Percentiles rank a stretch among this genome's conserved stretches.
Conservation (phyloP, 2,888 invertebrate species). For the Xanthostigma xanthostigma region DNA sequence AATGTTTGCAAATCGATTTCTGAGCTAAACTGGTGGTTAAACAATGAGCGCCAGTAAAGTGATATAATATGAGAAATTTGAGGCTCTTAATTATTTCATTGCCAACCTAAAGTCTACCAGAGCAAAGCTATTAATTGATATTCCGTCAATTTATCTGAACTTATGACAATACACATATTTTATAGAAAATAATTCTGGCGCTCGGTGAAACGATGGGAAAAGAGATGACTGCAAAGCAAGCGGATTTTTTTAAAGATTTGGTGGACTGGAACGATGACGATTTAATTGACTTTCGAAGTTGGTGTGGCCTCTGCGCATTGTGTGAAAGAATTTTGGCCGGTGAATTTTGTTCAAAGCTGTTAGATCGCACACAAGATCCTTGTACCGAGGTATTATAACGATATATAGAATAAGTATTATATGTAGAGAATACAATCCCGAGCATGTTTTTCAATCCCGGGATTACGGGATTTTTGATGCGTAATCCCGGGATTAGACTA, state of each 20-base stretch:
- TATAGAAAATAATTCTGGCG: constrained; percentile 38
- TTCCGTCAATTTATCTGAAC: background rate
- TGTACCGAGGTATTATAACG: constrained; percentile 2
- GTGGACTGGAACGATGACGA: constrained; percentile 38
- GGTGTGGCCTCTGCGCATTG: constrained; percentile 66
- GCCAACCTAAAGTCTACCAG: too few relatives aligned
- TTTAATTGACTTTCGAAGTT: constrained; percentile 51
- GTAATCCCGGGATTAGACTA: too few relatives aligned
- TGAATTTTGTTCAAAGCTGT: constrained; percentile 28
- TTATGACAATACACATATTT: background rate
- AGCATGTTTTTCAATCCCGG: too few relatives aligned
- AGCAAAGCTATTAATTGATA: too few relatives aligned
- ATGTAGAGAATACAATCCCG: too few relatives aligned
- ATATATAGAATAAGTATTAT: constrained; percentile 1
- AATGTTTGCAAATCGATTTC: too few relatives aligned
- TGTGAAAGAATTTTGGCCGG: constrained; percentile 55
- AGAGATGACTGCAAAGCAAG: constrained; percentile 35
- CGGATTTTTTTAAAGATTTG: constrained; percentile 29
- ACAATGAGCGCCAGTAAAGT: too few relatives aligned
- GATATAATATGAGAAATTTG: too few relatives aligned
- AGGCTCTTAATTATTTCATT: too few relatives aligned
- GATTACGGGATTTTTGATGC: too few relatives aligned
- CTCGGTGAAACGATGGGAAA: constrained; percentile 50
- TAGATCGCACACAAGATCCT: constrained; percentile 45
- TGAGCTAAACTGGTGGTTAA: too few relatives aligned